Base-by-base conservation (phyloP, 2,888 invertebrate genomes). In the Fissipunctia ypsillon region DNA sequence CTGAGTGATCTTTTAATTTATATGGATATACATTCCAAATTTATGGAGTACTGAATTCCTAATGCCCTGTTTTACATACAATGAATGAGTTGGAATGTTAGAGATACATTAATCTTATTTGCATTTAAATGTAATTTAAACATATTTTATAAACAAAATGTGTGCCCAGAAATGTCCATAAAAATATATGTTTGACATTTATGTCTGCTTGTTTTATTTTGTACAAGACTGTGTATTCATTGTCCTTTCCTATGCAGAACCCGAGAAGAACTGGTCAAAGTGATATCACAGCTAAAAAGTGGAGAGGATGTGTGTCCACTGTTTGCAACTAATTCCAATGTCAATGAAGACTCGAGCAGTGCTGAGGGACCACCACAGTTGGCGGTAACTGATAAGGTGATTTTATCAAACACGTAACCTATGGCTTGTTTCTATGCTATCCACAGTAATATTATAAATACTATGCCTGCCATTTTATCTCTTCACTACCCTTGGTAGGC, bases 221-320 rank as follows among this genome's bases (percentile, higher is more conserved):
- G 12, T 35, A 16, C n/a, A n/a, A 5, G 19, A n/a, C n/a, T n/a
- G 14, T 35, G 31, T 22, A 16, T 19, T 31, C 3, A 60, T 43
- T 52, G 1, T 43, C 1, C 5, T 35, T 60, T 76, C 52, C 9
- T 72, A 91, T 95, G 68, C 90, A 98, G 99, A 93, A 97, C 97
- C 95, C 96, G 98, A 82, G 98, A 98, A 84, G 98, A 98, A 85
- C 96, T 99, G 85, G 97, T 98, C 14, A 97, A 97, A 90, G 96
- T 99, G 50, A 98, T 99, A 91, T 96, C 96, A 59, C 97, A 97
- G 81, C 94, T 99, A 68, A 97, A 97, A 71, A 97, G 96, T 88
- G 98, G 98, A 28, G 98, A 98, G 89, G 97, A 97, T 77, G 96
- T 97, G 38, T 97, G 97, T 74, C 92, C 94, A 54, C 91, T 94